Base-by-base conservation (phyloP, 1,140 invertebrate species). In the Xylocopa sonorina region DNA sequence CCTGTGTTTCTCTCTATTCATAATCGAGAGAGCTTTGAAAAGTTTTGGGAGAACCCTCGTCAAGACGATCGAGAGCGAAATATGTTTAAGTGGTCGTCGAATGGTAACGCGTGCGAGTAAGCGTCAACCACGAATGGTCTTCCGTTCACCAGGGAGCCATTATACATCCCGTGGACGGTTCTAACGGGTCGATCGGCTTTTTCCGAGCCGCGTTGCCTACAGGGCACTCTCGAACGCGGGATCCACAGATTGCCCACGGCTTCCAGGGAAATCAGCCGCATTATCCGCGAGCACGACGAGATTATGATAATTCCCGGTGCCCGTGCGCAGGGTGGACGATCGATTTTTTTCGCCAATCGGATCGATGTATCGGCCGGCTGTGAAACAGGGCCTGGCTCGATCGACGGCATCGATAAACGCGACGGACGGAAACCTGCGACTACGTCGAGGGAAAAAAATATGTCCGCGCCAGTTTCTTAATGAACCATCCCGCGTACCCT, bases 241-340 rank as follows among this genome's bases (percentile, higher is more conserved):
- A 84, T 80, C 83, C 55, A 71, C 71, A 69, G 69, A 53, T 48
- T 71, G 76, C 82, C 73, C 51, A 55, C 51, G 75, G 84, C 82
- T 85, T 81, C 80, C 66, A 78, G 82, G 78, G 82, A 89, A 88
- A 89, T 90, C 85, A 87, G 86, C 72, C 84, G 88, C 83, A 85
- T 90, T 90, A 90, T 91, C 86, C 85, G 79, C 78, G 80, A 73
- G 85, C 84, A 82, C 83, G 85, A 86, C 87, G 85, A 88, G 88
- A 90, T 91, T 90, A 91, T 88, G 88, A 90, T 91, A 91, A 90
- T 91, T 88, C 81, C n/a, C 46, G 24, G 66, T 43, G 53, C 34
- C 63, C 50, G 18, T 10, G 46, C 55, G 29, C 60, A 53, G 51
- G 79, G 82, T 76, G 66, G 78, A 73, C 82, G 82, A 64, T 53